phyloP scores from a whole-genome alignment of 2,797 vertebrate species.

The Epinephelus malabaricus region DNA sequence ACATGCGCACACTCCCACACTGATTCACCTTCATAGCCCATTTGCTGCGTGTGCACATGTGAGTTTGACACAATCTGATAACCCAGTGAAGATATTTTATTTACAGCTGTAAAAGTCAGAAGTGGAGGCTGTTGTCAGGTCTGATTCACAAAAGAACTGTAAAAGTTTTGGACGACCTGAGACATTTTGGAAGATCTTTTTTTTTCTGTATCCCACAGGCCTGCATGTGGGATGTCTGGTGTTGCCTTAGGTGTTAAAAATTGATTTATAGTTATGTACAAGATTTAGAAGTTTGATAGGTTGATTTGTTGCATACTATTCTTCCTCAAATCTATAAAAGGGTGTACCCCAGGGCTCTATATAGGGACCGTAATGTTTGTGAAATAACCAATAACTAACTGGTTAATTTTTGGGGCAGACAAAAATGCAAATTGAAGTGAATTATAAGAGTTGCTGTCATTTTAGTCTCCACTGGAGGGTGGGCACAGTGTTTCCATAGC shows the following conservation, averaged over 20 bases:
- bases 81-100: conserved; percentile 33
- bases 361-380: not conserved
- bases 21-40: not conserved
- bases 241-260: conserved; percentile 28
- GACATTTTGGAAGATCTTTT: not conserved
- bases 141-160: conserved; percentile 16
- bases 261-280: conserved; percentile 23
- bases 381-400: too few species aligned
- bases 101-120: conserved; percentile 29
- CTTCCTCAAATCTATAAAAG: not conserved
- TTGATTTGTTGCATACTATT: not conserved
- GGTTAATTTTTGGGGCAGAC: too few species aligned
- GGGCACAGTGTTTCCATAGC: too few species aligned
- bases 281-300: not conserved
- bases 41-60: conserved; percentile 9
- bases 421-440: too few species aligned
- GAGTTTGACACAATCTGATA: conserved; percentile 16
- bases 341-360: not conserved
- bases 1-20: not conserved
- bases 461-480: too few species aligned
- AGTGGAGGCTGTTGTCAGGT: conserved; percentile 25
- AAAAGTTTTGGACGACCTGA: not conserved
- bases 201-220: not conserved
- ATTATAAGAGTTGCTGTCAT: too few species aligned
- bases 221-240: not conserved